Base-by-base conservation (phyloP, 2,797 vertebrate species). In the Dicrostonyx torquatus region DNA sequence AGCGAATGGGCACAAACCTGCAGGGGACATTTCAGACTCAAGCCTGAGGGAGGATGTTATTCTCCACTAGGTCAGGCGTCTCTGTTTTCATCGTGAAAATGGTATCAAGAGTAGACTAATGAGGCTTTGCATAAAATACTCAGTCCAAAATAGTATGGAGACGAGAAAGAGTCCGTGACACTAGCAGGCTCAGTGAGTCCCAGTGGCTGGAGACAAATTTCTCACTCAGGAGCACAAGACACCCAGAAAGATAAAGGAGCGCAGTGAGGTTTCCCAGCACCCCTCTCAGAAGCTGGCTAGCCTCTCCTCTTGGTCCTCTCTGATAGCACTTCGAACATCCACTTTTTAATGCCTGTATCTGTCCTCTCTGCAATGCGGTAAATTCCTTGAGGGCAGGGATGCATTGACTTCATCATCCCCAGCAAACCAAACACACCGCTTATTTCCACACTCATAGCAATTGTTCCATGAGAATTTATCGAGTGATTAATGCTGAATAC, bases 401-500 rank as follows among this genome's bases (percentile, higher is more conserved):
- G 77, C 17, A n/a, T 43, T 60, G 85, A 68, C 87, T 89, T 88
- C 40, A 22, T 79, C 50, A 62, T 68, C 18, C 5, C 20, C 37
- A 66, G 82, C 72, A 87, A 96, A 92, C 34, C 43, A 84, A 94
- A n/a, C 14, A 20, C 34, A 34, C 58, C 48, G 73, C 93, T 62
- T 82, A 29, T 77, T 93, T 90, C 62, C 73, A 31, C 78, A 70
- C 73, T 73, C 80, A 55, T 76, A 85, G 91, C 89, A 93, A 85
- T 24, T 62, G 31, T 78, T 82, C 79, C 64, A 6, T 70, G 84
- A 95, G 29, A 79, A 68, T 82, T 88, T 92, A 89, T 89, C 89
- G 93, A 91, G 68, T 93, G 73, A 90, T 92, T 95, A 83, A 76
- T 76, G 60, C 9, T 53, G 87, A 88, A 37, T 75, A 90, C 50